Evolutionary conservation across 2,113 vertebrate species (phyloP).

Genomic region (Atrichornis clamosus): DNA sequence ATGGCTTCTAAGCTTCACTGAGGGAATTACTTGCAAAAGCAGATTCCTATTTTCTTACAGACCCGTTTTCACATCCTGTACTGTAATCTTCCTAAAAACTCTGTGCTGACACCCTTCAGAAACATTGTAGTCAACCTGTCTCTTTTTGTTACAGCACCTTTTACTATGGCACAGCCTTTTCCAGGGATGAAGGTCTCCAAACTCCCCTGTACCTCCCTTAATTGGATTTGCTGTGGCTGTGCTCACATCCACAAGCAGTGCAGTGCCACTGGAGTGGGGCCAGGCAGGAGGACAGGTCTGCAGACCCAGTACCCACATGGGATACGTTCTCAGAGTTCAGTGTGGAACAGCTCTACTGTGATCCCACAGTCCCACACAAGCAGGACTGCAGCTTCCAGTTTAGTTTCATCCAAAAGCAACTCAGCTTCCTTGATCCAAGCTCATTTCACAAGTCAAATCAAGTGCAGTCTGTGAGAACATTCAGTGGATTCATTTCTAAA

Average conservation of each 20-base stretch:
- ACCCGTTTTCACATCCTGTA: neutral
- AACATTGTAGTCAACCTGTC: accelerated
- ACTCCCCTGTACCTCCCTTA: neutral
- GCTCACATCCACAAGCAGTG: neutral
- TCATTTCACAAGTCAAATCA: neutral
- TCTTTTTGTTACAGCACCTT: neutral
- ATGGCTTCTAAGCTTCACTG: neutral
- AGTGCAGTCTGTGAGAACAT: neutral
- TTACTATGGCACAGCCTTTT: neutral
- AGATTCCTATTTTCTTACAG: neutral
- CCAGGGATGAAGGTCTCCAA: neutral
- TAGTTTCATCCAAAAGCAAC: neutral
- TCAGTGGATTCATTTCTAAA: neutral
- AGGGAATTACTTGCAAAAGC: neutral
- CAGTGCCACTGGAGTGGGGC: neutral
- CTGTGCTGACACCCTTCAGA: neutral
- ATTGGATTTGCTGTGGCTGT: neutral
- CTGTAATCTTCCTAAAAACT: neutral
- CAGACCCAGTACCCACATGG: accelerated
- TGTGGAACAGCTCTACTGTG: neutral
- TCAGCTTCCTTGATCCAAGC: neutral
- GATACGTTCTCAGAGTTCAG: accelerated
- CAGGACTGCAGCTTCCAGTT: neutral
- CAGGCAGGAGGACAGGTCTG: neutral
- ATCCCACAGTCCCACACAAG: neutral